Percentiles rank a stretch among this genome's conserved stretches.
Evolutionary conservation across 2,113 vertebrate species (phyloP).

Genomic region (Proteles cristata): DNA sequence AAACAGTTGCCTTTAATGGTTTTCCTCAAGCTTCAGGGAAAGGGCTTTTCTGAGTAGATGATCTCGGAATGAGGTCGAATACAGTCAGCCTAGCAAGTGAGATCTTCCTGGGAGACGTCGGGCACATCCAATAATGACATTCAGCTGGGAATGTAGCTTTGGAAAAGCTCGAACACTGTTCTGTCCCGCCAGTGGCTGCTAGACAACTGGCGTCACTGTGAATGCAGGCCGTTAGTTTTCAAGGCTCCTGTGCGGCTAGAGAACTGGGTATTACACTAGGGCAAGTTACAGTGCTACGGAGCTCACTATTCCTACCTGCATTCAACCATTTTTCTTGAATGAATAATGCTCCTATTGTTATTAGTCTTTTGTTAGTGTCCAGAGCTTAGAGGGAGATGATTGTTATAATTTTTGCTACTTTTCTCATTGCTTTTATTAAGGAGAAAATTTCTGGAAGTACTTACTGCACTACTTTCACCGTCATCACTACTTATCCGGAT

Average conservation of each 20-base stretch:
- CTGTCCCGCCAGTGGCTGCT: neutral
- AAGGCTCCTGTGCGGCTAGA: neutral
- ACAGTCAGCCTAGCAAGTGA: neutral
- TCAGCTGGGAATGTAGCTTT: neutral
- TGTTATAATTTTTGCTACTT: neutral
- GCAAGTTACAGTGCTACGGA: neutral
- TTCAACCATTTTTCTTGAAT: constrained; percentile 4
- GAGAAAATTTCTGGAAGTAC: neutral
- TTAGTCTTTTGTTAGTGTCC: constrained; percentile 1
- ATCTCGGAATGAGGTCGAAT: neutral
- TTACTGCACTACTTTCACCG: neutral
- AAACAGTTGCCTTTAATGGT: neutral
- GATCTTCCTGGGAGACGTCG: neutral
- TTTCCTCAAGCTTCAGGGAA: neutral
- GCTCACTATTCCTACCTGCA: neutral
- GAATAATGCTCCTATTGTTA: neutral
- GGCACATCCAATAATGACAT: neutral
- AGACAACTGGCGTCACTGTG: neutral
- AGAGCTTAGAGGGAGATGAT: neutral
- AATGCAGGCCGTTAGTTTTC: neutral
- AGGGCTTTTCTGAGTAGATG: neutral
- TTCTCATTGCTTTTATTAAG: constrained; percentile 10
- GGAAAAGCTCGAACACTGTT: neutral
- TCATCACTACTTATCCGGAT: neutral
- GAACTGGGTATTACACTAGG: neutral